Conservation (phyloP, 1,140 invertebrate genomes). For the Drosophila burlai region DNA sequence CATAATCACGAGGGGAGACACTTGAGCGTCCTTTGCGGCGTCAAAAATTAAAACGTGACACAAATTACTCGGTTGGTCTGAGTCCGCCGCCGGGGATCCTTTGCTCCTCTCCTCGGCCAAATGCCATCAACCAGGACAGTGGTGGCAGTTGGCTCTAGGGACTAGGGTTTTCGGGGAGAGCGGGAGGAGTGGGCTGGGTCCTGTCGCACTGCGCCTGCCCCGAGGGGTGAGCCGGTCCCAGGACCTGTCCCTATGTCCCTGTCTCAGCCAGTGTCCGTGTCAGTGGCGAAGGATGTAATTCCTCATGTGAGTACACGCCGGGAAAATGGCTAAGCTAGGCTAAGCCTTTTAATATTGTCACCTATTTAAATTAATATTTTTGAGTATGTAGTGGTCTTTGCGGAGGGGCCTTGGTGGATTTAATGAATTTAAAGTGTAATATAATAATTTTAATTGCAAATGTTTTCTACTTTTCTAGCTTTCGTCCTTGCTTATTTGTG, state of each 20-base stretch:
- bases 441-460: neutral
- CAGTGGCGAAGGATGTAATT: constrained; percentile 46
- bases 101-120: constrained; percentile 27
- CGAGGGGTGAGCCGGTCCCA: constrained; percentile 35
- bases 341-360: neutral
- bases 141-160: constrained; percentile 7
- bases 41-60: constrained; percentile 81
- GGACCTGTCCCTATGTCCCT: constrained; percentile 19
- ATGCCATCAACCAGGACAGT: constrained; percentile 66
- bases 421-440: neutral
- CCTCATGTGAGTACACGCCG: constrained; percentile 37
- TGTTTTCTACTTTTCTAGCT: too few species aligned
- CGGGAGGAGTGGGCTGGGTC: constrained; percentile 9
- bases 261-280: constrained; percentile 27
- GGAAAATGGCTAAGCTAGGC: neutral
- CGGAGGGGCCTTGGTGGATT: neutral
- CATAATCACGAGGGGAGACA: constrained; percentile 66
- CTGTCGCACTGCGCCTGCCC: constrained; percentile 71
- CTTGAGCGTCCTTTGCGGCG: constrained; percentile 64
- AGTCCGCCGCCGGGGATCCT: constrained; percentile 19
- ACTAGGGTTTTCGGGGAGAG: neutral
- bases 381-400: neutral
- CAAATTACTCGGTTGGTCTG: constrained; percentile 68
- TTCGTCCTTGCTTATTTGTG: too few species aligned
- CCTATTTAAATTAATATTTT: neutral